Percentiles rank a stretch among this genome's conserved stretches.
These are phyloP conservation scores for Rotaria sp. DNA, from an alignment of 2,888 invertebrate species.

Conservation along the genomic window DNA sequence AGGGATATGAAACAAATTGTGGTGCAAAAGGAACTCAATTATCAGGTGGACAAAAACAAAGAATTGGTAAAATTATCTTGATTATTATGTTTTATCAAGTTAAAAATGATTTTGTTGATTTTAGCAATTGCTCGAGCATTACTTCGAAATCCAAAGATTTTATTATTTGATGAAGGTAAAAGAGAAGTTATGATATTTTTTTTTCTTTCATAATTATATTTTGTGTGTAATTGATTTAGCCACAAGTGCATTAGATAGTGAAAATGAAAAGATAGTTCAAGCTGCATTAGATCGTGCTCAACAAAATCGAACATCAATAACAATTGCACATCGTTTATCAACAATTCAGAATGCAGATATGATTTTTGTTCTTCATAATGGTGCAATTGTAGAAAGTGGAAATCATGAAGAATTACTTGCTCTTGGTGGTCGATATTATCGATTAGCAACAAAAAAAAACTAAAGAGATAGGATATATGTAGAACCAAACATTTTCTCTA, in stretches of 20 bases:
- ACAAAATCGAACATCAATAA: not conserved
- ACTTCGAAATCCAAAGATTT: constrained; percentile 33
- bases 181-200: too few relatives aligned
- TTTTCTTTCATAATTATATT: too few relatives aligned
- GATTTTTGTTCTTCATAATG: not conserved
- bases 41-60: not conserved
- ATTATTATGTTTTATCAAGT: too few relatives aligned
- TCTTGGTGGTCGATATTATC: not conserved
- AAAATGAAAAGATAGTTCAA: not conserved
- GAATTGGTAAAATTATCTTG: not conserved
- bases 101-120: not conserved
- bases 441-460: not conserved
- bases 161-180: constrained; percentile 24
- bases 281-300: not conserved
- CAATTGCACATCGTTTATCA: constrained; percentile 3
- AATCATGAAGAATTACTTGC: not conserved
- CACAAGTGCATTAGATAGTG: too few relatives aligned
- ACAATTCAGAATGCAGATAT: not conserved
- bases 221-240: too few relatives aligned
- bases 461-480: too few relatives aligned
- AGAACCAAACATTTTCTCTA: too few relatives aligned
- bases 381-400: not conserved
- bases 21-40: constrained; percentile 37
- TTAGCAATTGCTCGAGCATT: constrained; percentile 28
- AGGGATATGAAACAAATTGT: constrained; percentile 34